These are phyloP conservation scores for Gallinago media DNA, from an alignment of 2,113 vertebrate genomes.

Conservation along the genomic window DNA sequence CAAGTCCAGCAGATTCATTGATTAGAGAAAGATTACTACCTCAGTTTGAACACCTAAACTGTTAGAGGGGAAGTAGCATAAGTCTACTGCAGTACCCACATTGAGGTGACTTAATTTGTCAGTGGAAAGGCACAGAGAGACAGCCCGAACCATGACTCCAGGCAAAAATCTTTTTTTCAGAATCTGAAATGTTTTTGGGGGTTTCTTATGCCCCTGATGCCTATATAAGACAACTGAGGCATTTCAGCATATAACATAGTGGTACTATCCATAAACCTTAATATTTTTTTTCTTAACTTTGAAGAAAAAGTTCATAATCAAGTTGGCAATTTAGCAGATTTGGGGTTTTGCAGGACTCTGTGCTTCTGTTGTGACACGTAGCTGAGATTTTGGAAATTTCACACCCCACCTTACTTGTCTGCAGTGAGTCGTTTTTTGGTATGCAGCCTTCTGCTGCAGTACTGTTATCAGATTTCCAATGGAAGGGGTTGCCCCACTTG, in stretches of 20 bases:
- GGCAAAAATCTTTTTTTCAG: not conserved
- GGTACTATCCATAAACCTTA: not conserved
- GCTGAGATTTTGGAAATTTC: not conserved
- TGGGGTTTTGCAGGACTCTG: not conserved
- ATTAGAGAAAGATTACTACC: not conserved
- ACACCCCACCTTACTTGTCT: not conserved
- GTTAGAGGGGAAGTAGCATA: not conserved
- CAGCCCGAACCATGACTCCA: not conserved
- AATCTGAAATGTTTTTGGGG: not conserved
- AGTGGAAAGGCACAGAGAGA: not conserved
- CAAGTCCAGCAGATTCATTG: not conserved
- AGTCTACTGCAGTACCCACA: not conserved
- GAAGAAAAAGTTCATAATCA: not conserved
- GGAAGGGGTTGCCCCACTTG: not conserved
- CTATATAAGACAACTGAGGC: not conserved
- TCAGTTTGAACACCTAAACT: not conserved
- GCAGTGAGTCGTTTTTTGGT: not conserved
- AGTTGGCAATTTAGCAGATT: not conserved
- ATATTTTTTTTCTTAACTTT: not conserved
- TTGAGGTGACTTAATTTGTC: not conserved
- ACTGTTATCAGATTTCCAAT: not conserved
- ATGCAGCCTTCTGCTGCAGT: not conserved
- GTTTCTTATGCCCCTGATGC: not conserved
- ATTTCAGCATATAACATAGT: not conserved
- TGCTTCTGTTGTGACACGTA: not conserved